These are phyloP conservation scores for Crypturellus undulatus DNA, from an alignment of 2,113 vertebrate species.

Conservation along the genomic window DNA sequence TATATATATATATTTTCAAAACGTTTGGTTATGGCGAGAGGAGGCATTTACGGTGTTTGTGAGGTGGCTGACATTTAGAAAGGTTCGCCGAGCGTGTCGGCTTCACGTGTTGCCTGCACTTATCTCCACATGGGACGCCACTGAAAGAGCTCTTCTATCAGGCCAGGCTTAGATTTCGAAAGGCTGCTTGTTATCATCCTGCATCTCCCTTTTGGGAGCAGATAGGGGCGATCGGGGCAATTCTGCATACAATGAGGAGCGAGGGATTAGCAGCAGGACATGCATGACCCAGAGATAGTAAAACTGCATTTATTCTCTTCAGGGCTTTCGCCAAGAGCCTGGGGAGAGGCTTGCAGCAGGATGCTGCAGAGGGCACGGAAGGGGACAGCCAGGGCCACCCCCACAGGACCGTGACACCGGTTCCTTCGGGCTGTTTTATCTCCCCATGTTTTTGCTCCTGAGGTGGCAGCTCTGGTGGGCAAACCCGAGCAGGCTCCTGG, in stretches of 20 bases:
- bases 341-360: too few relatives aligned
- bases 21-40: constrained; percentile 44
- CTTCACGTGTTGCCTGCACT: constrained; percentile 50
- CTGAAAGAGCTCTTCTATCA: constrained; percentile 8
- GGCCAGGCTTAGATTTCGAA: neutral
- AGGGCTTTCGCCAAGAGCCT: neutral
- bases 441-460: neutral
- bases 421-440: neutral
- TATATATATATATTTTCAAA: constrained; percentile 63
- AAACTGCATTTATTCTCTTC: neutral
- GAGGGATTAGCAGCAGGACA: neutral
- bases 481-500: neutral
- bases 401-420: neutral
- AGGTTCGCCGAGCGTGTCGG: constrained; percentile 45
- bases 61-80: constrained; percentile 77
- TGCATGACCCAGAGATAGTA: neutral
- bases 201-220: neutral
- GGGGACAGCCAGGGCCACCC: too few relatives aligned
- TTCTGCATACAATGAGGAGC: neutral
- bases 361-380: neutral
- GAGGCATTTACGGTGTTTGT: constrained; percentile 49
- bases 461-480: neutral
- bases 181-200: neutral
- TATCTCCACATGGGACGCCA: neutral
- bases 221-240: neutral